Conservation (phyloP, 2,113 vertebrate species). For the Meleagris gallopavo region DNA sequence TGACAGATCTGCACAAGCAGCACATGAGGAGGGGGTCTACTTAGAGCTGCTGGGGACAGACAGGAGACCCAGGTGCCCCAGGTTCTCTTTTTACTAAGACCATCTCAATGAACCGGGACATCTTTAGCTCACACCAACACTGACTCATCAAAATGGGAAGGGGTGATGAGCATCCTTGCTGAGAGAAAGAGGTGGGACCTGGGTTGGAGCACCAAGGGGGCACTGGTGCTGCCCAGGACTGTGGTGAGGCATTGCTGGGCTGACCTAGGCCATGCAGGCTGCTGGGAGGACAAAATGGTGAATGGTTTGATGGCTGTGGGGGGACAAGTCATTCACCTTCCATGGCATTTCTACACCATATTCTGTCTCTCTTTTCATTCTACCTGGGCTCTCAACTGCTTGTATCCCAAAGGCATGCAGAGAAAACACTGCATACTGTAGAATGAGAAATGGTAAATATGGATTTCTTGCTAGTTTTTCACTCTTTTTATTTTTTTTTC, state of each 20-base stretch:
- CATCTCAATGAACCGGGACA: fast-evolving
- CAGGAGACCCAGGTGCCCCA: not conserved
- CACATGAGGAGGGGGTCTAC: not conserved
- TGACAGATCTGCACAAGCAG: not conserved
- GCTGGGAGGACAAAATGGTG: not conserved
- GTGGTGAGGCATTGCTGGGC: not conserved
- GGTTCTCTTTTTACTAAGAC: not conserved
- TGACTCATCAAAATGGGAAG: not conserved
- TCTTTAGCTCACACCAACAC: fast-evolving
- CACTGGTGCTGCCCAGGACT: not conserved
- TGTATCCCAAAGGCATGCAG: not conserved
- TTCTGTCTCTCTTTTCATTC: slow-evolving; percentile 16
- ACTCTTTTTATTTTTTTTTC: slow-evolving; percentile 23
- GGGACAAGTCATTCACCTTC: not conserved
- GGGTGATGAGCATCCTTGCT: fast-evolving
- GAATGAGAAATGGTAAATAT: slow-evolving; percentile 5
- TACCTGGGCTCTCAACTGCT: not conserved
- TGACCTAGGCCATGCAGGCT: not conserved
- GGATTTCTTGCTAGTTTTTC: slow-evolving; percentile 28
- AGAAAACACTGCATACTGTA: slow-evolving; percentile 49
- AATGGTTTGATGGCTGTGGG: not conserved
- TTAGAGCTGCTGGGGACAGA: not conserved
- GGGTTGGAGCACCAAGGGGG: not conserved
- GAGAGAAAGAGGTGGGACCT: not conserved
- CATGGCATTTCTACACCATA: not conserved